Evolutionary conservation across 2,888 invertebrate genomes (phyloP).

Genomic region (Gymnocheta viridis): DNA sequence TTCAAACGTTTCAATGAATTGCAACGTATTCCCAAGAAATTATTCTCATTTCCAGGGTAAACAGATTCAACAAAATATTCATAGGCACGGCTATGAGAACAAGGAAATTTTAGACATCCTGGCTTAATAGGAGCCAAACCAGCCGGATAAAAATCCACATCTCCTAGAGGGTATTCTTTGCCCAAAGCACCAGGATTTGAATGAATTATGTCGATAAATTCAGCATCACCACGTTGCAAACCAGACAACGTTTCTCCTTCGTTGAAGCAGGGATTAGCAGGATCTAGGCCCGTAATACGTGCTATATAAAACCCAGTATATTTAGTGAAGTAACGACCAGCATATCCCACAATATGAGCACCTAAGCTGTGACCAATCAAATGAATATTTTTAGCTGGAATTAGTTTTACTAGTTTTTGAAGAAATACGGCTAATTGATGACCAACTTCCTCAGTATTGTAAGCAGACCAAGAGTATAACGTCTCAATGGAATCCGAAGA

Average conservation of each 20-base stretch:
- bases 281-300: constrained; percentile 79
- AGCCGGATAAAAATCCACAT: constrained; percentile 77
- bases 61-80: constrained; percentile 75
- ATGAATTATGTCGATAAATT: constrained; percentile 77
- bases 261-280: constrained; percentile 79
- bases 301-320: constrained; percentile 72
- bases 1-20: constrained; percentile 69
- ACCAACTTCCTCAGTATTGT: constrained; percentile 78
- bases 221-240: constrained; percentile 76
- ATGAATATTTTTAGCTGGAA: constrained; percentile 74
- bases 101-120: constrained; percentile 73
- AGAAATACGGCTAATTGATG: constrained; percentile 72
- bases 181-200: constrained; percentile 76
- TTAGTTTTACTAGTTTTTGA: constrained; percentile 68
- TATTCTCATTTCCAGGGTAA: constrained; percentile 74
- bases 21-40: constrained; percentile 74
- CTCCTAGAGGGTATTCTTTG: constrained; percentile 73
- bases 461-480: constrained; percentile 80
- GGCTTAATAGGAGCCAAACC: constrained; percentile 72
- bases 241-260: constrained; percentile 75
- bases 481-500: constrained; percentile 77
- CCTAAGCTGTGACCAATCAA: constrained; percentile 79
- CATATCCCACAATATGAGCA: constrained; percentile 76
- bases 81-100: constrained; percentile 76
- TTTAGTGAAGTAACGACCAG: constrained; percentile 74